Base-by-base conservation (phyloP, 2,888 invertebrate species). In the Unio pictorum region DNA sequence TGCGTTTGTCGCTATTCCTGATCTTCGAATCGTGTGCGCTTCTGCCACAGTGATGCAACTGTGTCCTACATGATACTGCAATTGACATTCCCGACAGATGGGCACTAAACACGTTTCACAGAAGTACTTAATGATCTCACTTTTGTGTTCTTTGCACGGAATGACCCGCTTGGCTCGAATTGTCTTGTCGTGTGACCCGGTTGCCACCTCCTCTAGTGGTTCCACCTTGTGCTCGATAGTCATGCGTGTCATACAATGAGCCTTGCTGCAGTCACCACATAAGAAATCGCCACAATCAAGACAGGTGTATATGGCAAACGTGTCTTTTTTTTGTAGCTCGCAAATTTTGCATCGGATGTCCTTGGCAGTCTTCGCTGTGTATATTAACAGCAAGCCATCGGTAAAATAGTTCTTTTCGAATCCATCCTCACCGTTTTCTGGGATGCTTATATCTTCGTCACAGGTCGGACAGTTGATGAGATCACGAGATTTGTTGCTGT, bases 231-330 rank as follows among this genome's bases (percentile, higher is more conserved):
- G 80, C 4, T 72, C 72, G 61, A 80, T 72, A 5, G 80, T 80
- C 70, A 77, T 69, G 17, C 80, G 73, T 30, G 80, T 80, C 8
- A 75, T 65, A 4, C 72, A 77, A 62, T 80, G 80, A 34, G 75
- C 77, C 11, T 64, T 74, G 18, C 76, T 73, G 64, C 78, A 79
- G 45, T 72, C 71, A 17, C 72, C 72, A 59, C 80, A 80, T 26
- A 80, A 72, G 58, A 78, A 73, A 67, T 80, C 80, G 20, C 73
- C 77, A 64, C 80, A 80, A 55, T 73, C 74, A 4, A 80, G 64
- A 66, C 80, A 80, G 67, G 72, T 74, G 26, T 67, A 69, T 30
- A 67, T 73, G 11, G 80, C 78, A 58, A 73, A 69, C 4, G 59
- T 76, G 64, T 77, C 78, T 56, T 73, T 74, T 18, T 71, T 72